Conservation (phyloP, 2,888 invertebrate genomes). For the Drosophila cracens region DNA sequence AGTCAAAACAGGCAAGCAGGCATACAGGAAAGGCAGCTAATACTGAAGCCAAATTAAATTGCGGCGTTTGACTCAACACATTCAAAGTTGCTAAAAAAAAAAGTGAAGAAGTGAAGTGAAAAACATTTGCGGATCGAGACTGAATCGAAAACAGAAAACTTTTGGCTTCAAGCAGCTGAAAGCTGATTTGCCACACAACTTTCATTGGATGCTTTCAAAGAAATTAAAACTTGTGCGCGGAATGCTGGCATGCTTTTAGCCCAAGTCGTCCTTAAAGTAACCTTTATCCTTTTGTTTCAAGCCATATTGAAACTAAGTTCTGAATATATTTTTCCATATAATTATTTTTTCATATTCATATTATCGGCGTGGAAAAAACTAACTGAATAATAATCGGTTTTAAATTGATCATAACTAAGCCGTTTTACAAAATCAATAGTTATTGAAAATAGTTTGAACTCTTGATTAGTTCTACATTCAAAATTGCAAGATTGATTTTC, state of each 20-base stretch:
- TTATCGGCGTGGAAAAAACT: no score
- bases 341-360: not conserved
- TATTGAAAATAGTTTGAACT: no score
- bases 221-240: constrained; percentile 35
- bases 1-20: constrained; percentile 6
- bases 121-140: constrained; percentile 23
- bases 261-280: constrained; percentile 12
- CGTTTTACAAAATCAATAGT: no score
- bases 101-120: constrained; percentile 11
- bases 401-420: no score
- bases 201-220: constrained; percentile 23
- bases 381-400: no score
- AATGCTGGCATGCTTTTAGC: constrained; percentile 37
- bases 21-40: constrained; percentile 29
- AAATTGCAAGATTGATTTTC: no score
- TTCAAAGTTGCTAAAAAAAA: constrained; percentile 17
- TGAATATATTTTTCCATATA: not conserved
- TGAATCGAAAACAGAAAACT: constrained; percentile 34
- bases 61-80: constrained; percentile 50
- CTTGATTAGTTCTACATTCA: no score
- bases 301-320: constrained; percentile 13
- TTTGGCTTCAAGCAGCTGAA: constrained; percentile 8
- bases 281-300: constrained; percentile 2
- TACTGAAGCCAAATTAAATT: constrained; percentile 66
- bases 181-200: constrained; percentile 30